Percentiles rank a stretch among this genome's conserved stretches.
Evolutionary conservation across 2,888 invertebrate genomes (phyloP).

Genomic region (Lepidocyrtoides sp.): DNA sequence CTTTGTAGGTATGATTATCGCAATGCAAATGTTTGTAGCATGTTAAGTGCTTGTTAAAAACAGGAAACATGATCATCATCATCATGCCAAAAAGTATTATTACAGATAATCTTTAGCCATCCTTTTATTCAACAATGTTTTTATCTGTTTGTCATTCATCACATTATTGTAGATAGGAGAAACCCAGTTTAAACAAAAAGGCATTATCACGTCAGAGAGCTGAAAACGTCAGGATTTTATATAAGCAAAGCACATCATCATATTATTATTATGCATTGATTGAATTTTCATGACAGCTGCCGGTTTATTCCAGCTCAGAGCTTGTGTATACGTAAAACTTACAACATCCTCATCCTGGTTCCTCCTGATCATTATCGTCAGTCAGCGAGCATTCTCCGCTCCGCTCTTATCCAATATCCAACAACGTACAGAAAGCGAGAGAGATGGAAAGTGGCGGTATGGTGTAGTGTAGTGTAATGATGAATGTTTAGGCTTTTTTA

Average conservation of each 20-base stretch:
- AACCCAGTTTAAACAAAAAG: slow-evolving; percentile 9
- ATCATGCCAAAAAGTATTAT: slow-evolving; percentile 2
- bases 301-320: slow-evolving; percentile 66
- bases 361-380: no score
- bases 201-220: slow-evolving; percentile 31
- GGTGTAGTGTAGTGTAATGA: background rate
- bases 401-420: no score
- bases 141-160: slow-evolving; percentile 46
- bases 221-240: background rate
- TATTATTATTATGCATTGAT: slow-evolving; percentile 46
- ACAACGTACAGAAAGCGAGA: background rate
- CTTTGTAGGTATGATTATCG: background rate
- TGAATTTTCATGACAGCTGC: slow-evolving; percentile 72
- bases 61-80: slow-evolving; percentile 68
- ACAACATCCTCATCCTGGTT: slow-evolving; percentile 19
- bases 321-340: background rate
- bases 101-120: background rate
- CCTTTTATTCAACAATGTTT: background rate
- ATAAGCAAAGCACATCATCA: background rate
- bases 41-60: slow-evolving; percentile 67
- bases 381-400: no score
- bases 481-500: background rate
- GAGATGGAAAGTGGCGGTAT: no score
- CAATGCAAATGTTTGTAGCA: slow-evolving; percentile 9
- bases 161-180: background rate